These are phyloP conservation scores for Meiosimyza decipiens DNA, from an alignment of 2,888 invertebrate species.

Conservation along the genomic window DNA sequence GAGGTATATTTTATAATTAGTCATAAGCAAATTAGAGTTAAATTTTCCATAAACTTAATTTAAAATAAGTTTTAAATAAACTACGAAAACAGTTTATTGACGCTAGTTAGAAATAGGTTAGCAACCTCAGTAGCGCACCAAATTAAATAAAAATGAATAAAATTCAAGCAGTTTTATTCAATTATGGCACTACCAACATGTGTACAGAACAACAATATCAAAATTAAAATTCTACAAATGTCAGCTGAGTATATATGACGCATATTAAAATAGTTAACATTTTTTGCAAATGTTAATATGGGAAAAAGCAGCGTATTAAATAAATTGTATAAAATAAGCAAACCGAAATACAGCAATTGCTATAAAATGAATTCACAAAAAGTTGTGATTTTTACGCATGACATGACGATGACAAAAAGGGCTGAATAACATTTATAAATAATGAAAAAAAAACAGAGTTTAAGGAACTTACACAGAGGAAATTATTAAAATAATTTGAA, in stretches of 20 bases:
- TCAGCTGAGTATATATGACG: slow-evolving; percentile 12
- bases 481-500: no score
- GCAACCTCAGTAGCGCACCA: no score
- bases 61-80: no score
- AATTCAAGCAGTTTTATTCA: no score
- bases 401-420: slow-evolving; percentile 29
- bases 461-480: not conserved
- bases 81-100: no score
- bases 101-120: no score
- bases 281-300: slow-evolving; percentile 18
- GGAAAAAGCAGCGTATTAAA: not conserved
- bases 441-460: not conserved
- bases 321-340: not conserved
- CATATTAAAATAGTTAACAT: slow-evolving; percentile 21
- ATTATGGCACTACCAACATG: no score
- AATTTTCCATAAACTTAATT: no score
- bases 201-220: not conserved
- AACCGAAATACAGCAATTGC: not conserved
- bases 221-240: slow-evolving; percentile 27
- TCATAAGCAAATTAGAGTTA: no score
- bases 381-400: slow-evolving; percentile 29
- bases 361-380: not conserved
- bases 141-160: no score
- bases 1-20: no score
- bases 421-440: slow-evolving; percentile 16